phyloP scores from a whole-genome alignment of 30 jellyfish, hydroid and myxozoan species.

The Hydractinia symbiolongicarpus region DNA sequence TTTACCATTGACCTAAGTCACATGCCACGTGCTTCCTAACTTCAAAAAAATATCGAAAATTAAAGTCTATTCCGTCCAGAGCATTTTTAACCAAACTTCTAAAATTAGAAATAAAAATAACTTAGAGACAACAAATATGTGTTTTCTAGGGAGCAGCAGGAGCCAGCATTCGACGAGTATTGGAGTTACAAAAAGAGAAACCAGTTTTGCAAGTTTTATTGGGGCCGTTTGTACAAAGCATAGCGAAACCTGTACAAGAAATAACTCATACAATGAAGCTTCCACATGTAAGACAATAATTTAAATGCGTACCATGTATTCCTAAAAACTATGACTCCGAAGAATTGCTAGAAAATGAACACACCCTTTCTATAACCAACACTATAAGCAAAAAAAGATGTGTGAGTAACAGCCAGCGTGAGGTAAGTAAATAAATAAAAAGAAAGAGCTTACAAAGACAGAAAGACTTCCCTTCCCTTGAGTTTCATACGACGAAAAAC shows the following conservation, averaged over 20 bases:
- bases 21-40: too few species aligned
- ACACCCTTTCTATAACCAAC: background rate
- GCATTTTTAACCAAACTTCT: too few species aligned
- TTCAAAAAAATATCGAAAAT: too few species aligned
- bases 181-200: background rate
- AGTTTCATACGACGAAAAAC: background rate
- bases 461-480: background rate
- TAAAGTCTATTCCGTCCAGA: too few species aligned
- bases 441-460: background rate
- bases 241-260: conserved; percentile 6
- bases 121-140: background rate
- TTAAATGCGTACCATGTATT: background rate
- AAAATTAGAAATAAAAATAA: too few species aligned
- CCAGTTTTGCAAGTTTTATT: conserved; percentile 15
- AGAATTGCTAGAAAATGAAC: background rate
- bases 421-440: background rate
- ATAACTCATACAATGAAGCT: background rate
- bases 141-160: conserved; percentile 13
- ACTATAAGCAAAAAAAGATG: background rate
- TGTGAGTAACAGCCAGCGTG: background rate
- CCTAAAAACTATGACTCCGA: background rate
- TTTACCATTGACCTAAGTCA: too few species aligned
- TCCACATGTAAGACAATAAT: background rate
- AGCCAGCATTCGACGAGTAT: background rate
- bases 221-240: background rate